Percentiles rank a stretch among this genome's conserved stretches.
Evolutionary conservation across 1,140 invertebrate species (phyloP).

Genomic region (Caenorhabditis tropicalis): DNA sequence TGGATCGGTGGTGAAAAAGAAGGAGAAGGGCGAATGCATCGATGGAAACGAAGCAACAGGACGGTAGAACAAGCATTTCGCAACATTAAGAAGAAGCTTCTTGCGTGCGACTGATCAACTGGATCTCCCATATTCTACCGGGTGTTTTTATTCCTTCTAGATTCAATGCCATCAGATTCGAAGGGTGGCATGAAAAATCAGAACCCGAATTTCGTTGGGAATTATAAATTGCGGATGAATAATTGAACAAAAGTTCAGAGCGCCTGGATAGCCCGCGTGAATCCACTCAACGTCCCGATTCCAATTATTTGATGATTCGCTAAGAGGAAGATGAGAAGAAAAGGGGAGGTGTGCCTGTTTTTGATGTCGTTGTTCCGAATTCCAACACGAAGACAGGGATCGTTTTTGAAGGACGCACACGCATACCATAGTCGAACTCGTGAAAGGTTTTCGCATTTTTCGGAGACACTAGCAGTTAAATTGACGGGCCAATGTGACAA

Average conservation of each 20-base stretch:
- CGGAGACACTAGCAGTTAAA: slow-evolving; percentile 10
- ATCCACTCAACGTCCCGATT: not conserved
- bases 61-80: slow-evolving; percentile 28
- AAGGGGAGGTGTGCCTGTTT: not conserved
- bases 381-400: not conserved
- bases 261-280: not conserved
- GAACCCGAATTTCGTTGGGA: not conserved
- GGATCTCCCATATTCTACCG: not conserved
- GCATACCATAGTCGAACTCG: not conserved
- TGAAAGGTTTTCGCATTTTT: slow-evolving; percentile 31
- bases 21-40: not conserved
- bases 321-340: not conserved
- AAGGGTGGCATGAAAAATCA: not conserved
- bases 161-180: too few species aligned
- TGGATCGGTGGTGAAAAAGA: not conserved
- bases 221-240: not conserved
- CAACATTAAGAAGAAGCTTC: slow-evolving; percentile 16
- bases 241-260: slow-evolving; percentile 11
- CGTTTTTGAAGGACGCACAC: slow-evolving; percentile 37
- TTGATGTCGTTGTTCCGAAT: slow-evolving; percentile 37
- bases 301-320: not conserved
- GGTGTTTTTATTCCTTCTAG: too few species aligned
- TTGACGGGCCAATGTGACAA: slow-evolving; percentile 31
- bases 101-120: not conserved
- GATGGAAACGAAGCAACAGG: not conserved